phyloP scores from a whole-genome alignment of 2,888 invertebrate genomes.

The Lissocephala sabroskyi region DNA sequence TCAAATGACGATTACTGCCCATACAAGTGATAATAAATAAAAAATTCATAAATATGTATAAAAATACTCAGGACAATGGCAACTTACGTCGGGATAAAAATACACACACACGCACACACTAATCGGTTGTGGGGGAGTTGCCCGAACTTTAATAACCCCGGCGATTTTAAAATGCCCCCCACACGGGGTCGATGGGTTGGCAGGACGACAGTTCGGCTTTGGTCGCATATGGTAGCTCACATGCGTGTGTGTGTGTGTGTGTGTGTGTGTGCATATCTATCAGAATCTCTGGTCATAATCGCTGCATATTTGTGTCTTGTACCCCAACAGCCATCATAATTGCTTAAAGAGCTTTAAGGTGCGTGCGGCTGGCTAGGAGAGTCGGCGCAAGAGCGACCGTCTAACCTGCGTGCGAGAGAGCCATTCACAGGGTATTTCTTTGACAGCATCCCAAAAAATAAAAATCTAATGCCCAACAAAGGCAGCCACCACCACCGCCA shows the following conservation, averaged over 20 bases:
- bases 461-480: slow-evolving; percentile 3
- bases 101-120: slow-evolving; percentile 10
- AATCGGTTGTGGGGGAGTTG: neutral
- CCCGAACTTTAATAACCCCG: slow-evolving; percentile 32
- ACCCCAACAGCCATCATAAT: slow-evolving; percentile 6
- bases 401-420: slow-evolving; percentile 9
- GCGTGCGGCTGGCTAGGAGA: slow-evolving; percentile 25
- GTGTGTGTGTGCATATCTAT: slow-evolving; percentile 18
- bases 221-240: neutral
- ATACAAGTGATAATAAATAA: slow-evolving; percentile 33
- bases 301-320: slow-evolving; percentile 49
- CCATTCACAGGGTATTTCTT: neutral
- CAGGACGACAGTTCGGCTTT: neutral
- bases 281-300: slow-evolving; percentile 49
- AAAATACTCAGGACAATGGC: neutral
- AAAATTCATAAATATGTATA: slow-evolving; percentile 31
- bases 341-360: slow-evolving; percentile 40
- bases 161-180: too few species aligned
- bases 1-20: slow-evolving; percentile 36
- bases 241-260: slow-evolving; percentile 26
- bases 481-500: neutral
- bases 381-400: slow-evolving; percentile 17
- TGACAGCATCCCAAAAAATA: slow-evolving; percentile 2
- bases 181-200: too few species aligned
- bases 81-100: slow-evolving; percentile 31